Conservation (phyloP, 2,113 vertebrate genomes). For the Xenopus borealis region DNA sequence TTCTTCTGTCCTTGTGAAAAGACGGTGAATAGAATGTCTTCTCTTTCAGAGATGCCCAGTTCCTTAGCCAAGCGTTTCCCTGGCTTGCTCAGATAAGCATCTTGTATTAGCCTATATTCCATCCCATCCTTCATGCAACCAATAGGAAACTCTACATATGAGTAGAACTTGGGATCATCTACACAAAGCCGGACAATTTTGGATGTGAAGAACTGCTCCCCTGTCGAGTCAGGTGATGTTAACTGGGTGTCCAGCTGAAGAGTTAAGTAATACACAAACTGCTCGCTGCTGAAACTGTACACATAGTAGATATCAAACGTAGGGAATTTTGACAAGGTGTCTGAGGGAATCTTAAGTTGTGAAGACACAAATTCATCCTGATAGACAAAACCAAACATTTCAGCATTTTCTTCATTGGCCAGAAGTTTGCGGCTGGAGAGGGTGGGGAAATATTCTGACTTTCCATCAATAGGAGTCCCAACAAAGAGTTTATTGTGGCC, state of each 20-base stretch:
- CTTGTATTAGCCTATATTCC: slow-evolving; percentile 95
- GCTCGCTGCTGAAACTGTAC: slow-evolving; percentile 96
- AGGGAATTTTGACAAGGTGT: slow-evolving; percentile 94
- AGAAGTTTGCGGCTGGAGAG: slow-evolving; percentile 94
- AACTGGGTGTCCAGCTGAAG: slow-evolving; percentile 95
- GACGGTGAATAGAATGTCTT: slow-evolving; percentile 94
- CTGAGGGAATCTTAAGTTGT: slow-evolving; percentile 96
- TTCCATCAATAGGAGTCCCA: slow-evolving; percentile 94
- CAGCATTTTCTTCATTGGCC: slow-evolving; percentile 92
- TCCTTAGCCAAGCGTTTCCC: slow-evolving; percentile 83
- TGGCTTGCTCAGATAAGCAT: slow-evolving; percentile 87
- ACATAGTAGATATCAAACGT: slow-evolving; percentile 98
- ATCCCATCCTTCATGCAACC: slow-evolving; percentile 92
- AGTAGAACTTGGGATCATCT: slow-evolving; percentile 97
- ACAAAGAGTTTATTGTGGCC: slow-evolving; percentile 92
- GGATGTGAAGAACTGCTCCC: slow-evolving; percentile 97
- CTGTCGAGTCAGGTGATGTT: slow-evolving; percentile 88
- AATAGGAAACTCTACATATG: slow-evolving; percentile 96
- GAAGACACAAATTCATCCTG: slow-evolving; percentile 98
- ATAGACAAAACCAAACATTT: slow-evolving; percentile 99
- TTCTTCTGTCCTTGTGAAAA: slow-evolving; percentile 99
- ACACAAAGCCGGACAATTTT: slow-evolving; percentile 96
- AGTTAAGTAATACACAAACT: slow-evolving; percentile 97
- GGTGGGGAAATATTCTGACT: slow-evolving; percentile 96
- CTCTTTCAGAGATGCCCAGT: slow-evolving; percentile 81